Evolutionary conservation across 2,797 vertebrate species (phyloP).

Genomic region (Chaunax sp.): DNA sequence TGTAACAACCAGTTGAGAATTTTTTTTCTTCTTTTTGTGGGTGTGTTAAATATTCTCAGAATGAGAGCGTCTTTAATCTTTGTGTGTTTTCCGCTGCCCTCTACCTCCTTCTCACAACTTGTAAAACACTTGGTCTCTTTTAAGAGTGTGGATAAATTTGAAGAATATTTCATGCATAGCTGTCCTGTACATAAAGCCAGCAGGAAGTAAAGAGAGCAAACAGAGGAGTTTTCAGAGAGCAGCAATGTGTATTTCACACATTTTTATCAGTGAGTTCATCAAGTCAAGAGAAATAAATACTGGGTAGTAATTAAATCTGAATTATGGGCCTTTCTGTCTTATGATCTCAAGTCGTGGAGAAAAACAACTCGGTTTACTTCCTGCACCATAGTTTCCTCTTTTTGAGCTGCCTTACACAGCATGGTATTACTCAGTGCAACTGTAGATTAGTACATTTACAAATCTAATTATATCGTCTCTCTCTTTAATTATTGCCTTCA

Average conservation of each 20-base stretch:
- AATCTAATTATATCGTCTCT: conserved; percentile 64
- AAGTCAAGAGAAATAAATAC: conserved; percentile 2
- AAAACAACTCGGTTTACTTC: conserved; percentile 15
- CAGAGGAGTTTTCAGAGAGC: conserved; percentile 22
- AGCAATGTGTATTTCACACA: conserved; percentile 42
- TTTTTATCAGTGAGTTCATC: conserved; percentile 16
- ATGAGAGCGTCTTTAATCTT: conserved; percentile 25
- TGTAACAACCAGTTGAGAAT: conserved; percentile 13
- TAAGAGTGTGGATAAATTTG: conserved; percentile 19
- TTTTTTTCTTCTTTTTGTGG: conserved; percentile 2
- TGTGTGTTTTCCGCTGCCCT: conserved; percentile 31
- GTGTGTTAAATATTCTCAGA: conserved; percentile 40
- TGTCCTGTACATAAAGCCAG: not conserved
- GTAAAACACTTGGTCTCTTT: conserved; percentile 13
- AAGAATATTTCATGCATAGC: conserved; percentile 21
- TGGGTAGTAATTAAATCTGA: not conserved
- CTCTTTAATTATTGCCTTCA: conserved; percentile 65
- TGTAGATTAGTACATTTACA: conserved; percentile 59
- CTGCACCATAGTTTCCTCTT: conserved; percentile 27
- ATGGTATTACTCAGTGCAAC: conserved; percentile 23
- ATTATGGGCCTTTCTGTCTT: not conserved
- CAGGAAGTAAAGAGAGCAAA: conserved; percentile 11
- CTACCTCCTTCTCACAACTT: conserved; percentile 24
- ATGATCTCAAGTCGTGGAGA: conserved; percentile 3
- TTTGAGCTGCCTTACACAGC: conserved; percentile 16